Conservation (phyloP, 1,140 invertebrate species). For the Lasioglossum albipes region DNA sequence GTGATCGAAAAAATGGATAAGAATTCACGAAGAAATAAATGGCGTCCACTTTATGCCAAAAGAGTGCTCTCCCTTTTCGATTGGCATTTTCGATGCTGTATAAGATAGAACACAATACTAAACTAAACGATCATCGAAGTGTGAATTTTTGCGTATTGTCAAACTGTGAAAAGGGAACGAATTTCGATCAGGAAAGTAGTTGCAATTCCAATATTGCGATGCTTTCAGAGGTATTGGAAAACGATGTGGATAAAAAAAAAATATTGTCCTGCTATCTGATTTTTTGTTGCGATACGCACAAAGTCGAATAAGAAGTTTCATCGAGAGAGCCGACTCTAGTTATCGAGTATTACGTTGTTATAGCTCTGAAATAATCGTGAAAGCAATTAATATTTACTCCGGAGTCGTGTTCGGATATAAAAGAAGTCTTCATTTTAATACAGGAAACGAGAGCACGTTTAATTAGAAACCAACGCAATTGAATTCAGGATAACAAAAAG, state of each 20-base stretch:
- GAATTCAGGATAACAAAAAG: too few relatives aligned
- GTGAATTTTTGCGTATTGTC: constrained; percentile 42
- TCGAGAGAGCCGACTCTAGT: too few relatives aligned
- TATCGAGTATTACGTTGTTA: background rate
- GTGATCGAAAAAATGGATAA: background rate
- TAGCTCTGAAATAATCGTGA: background rate
- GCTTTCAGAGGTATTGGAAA: constrained; percentile 22
- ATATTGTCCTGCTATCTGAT: constrained; percentile 13
- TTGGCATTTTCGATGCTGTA: background rate
- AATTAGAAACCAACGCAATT: too few relatives aligned
- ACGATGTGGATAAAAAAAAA: constrained; percentile 30
- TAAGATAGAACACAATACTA: background rate
- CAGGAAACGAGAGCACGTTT: too few relatives aligned
- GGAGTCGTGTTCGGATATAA: too few relatives aligned
- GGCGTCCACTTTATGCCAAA: background rate
- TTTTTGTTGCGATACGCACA: background rate
- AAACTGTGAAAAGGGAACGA: constrained; percentile 28
- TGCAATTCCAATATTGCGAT: constrained; percentile 38
- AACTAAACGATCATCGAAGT: constrained; percentile 22
- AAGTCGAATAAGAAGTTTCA: background rate
- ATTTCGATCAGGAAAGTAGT: constrained; percentile 41
- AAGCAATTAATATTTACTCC: background rate
- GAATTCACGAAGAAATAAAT: background rate
- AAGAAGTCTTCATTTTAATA: too few relatives aligned
- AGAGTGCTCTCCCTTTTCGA: background rate